Base-by-base conservation (phyloP, 1,140 invertebrate genomes). In the Penaeus chinensis region DNA sequence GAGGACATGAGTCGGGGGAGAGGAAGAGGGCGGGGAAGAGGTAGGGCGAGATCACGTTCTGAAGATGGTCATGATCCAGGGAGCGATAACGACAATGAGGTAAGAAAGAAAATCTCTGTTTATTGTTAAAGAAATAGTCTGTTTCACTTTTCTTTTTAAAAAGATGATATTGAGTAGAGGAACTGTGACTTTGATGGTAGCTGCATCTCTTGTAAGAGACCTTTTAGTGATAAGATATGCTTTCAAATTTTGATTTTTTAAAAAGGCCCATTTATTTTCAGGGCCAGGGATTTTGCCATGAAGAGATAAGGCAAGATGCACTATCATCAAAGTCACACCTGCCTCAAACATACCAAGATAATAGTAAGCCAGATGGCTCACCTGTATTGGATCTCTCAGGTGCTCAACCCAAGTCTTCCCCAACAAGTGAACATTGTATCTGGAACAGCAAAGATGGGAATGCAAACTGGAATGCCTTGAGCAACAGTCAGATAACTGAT, bases 261-360 rank as follows among this genome's bases (percentile, higher is more conserved):
- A 87, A 66, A 47, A 78, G 74, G 86, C 86, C 86, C 80, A 42
- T 87, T 82, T 87, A 82, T 60, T 87, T 87, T 77, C 86, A 87
- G 86, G 86, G 86, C 80, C 80, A 77, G 61, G 80, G 37, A 77
- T 69, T 65, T 54, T 69, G 54, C 62, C 65, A 79, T 77, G 69
- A 37, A 47, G 80, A 63, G 37, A n/a, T 87, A 54, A 65, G 42
- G 80, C 82, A 87, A 77, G 66, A 76, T 82, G 60, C 62, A 54
- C 80, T 76, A 42, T 79, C 86, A 87, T 82, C 80, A 87, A 87
- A 87, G 80, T 81, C 80, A 82, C 86, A 77, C 37, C 80, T 78
- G 54, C 80, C 18, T 47, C 18, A 37, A 24, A 60, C 77, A 79
- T 79, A 60, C 77, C 47, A 79, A 24, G 47, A 60, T 79, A 60